These are phyloP conservation scores for Solenodon paradoxus DNA, from an alignment of 2,113 vertebrate genomes.

Conservation along the genomic window DNA sequence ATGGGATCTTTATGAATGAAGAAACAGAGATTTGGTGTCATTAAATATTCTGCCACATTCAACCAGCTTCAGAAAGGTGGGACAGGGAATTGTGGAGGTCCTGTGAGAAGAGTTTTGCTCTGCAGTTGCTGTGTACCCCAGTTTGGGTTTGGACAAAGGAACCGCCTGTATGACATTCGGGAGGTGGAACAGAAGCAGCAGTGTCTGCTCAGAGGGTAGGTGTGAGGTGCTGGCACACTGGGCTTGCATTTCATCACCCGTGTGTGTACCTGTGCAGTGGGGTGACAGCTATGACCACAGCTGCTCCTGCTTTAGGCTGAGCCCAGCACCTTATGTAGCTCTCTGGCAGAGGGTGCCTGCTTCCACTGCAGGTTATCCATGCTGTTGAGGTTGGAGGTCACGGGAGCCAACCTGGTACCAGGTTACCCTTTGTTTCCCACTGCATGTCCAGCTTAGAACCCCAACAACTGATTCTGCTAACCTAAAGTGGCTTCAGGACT, in stretches of 20 bases:
- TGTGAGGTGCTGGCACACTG: too few relatives aligned
- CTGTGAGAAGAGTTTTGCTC: not conserved
- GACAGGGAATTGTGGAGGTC: not conserved
- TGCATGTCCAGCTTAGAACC: not conserved
- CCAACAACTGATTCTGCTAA: too few relatives aligned
- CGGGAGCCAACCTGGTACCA: not conserved
- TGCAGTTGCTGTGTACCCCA: rapidly evolving
- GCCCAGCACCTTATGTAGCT: not conserved
- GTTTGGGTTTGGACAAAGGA: not conserved
- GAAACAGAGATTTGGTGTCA: not conserved
- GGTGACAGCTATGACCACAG: not conserved
- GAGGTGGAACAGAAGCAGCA: not conserved
- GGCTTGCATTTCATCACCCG: too few relatives aligned
- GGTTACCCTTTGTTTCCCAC: not conserved
- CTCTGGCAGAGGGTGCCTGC: not conserved
- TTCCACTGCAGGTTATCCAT: not conserved
- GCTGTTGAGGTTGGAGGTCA: not conserved
- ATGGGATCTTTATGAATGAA: too few relatives aligned
- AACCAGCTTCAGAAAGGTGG: not conserved
- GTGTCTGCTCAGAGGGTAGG: not conserved
- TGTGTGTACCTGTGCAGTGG: rapidly evolving
- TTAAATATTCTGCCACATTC: not conserved
- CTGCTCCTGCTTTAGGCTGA: not conserved
- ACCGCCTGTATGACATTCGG: not conserved
- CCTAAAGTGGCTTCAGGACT: not conserved